Base-by-base conservation (phyloP, 2,888 invertebrate genomes). In the Yponomeuta sedellus region DNA sequence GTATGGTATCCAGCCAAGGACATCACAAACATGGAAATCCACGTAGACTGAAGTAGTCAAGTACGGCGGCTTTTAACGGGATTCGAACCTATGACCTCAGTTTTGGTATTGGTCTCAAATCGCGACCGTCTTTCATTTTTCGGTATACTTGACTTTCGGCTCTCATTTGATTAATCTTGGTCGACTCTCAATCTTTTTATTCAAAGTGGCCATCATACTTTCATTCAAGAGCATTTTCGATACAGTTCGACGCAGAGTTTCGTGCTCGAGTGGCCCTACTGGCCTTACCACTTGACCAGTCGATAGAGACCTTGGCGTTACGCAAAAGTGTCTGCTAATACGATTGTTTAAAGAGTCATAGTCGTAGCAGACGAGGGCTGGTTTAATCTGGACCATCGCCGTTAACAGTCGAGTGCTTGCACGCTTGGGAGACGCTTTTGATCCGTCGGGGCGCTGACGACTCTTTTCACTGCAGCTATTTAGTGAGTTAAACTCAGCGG, bases 361-460 rank as follows among this genome's bases (percentile, higher is more conserved):
- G 8, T 10, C 25, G 11, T 12, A 59, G 12, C 10, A 20, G 8
- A 19, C 20, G 22, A 20, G 25, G 59, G 59, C 22, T 25, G 11
- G 20, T 11, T 25, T 59, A 22, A 6, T 8, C 59, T 59, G 59
- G 22, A 59, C 12, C 12, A 59, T 72, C 72, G 72, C 74, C 74
- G 77, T 75, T 77, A 79, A 75, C 77, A 74, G 72, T 72, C 74
- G 73, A 75, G 77, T 77, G 59, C 81, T 75, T 74, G 75, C 78
- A 78, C 78, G 78, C 78, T 75, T 73, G 77, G 79, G 77, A 68
- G 77, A 80, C 74, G 77, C 82, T 80, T 85, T 83, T 84, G 83
- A 82, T 80, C 80, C 69, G 34, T 5, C 20, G 12, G 12, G 44
- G 16, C 16, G 44, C 44, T 16, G 44, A 52, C 44, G 44, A 52